Evolutionary conservation across 2,888 invertebrate species (phyloP).

Genomic region (Harpalus rubripes): DNA sequence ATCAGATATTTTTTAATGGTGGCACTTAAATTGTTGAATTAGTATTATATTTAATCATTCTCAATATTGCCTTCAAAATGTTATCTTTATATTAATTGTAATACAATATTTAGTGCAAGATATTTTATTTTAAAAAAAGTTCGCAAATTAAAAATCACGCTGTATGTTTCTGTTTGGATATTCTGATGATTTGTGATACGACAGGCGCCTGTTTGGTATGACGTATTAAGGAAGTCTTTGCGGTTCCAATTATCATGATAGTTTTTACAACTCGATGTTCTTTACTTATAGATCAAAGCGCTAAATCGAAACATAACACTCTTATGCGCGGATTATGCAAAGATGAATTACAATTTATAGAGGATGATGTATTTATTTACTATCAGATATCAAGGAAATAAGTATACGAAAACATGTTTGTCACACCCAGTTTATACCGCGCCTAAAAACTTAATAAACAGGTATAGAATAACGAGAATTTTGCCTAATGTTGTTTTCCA

Average conservation of each 20-base stretch:
- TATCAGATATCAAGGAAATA: conserved; percentile 2
- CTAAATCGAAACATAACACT: conserved; percentile 2
- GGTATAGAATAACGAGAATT: not conserved
- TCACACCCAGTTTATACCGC: not conserved
- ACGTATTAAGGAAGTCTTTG: conserved; percentile 44
- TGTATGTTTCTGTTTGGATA: not conserved
- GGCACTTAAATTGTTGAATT: too few relatives aligned
- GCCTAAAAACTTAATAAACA: not conserved
- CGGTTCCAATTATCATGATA: conserved; percentile 54
- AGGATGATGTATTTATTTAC: conserved; percentile 5
- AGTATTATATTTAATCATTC: too few relatives aligned
- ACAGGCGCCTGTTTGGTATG: conserved; percentile 38
- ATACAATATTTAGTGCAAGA: too few relatives aligned
- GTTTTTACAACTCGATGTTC: conserved; percentile 31
- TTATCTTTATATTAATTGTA: too few relatives aligned
- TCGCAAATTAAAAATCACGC: not conserved
- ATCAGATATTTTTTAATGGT: too few relatives aligned
- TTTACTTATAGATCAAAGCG: conserved; percentile 14
- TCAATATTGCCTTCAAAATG: too few relatives aligned
- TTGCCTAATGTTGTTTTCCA: not conserved
- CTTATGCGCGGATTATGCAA: not conserved
- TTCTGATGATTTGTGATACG: conserved; percentile 33
- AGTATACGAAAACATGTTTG: not conserved
- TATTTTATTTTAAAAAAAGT: too few relatives aligned
- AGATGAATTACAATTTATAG: not conserved